phyloP scores from a whole-genome alignment of 92 coral and sea anemone genomes.

The Muricea muricata region DNA sequence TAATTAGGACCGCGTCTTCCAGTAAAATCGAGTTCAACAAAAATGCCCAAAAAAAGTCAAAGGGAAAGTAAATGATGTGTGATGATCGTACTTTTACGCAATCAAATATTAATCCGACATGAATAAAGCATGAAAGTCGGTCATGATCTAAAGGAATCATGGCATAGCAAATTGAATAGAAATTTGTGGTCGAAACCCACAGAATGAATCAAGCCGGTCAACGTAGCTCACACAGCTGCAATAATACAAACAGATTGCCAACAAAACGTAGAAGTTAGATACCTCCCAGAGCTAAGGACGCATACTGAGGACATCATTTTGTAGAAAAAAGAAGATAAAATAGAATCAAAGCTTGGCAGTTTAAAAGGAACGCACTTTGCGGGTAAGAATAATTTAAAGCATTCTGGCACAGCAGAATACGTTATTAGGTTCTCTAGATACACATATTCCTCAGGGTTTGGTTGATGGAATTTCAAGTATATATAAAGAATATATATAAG shows the following conservation, averaged over 20 bases:
- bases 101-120: slow-evolving; percentile 6
- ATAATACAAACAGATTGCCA: background rate
- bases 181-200: slow-evolving; percentile 25
- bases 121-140: slow-evolving; percentile 16
- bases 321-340: background rate
- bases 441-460: no score
- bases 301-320: background rate
- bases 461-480: no score
- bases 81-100: background rate
- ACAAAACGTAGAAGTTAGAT: slow-evolving; percentile 1
- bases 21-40: background rate
- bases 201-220: slow-evolving; percentile 4
- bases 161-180: slow-evolving; percentile 13
- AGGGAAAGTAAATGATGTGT: background rate
- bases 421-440: no score
- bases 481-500: no score
- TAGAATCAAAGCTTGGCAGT: background rate
- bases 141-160: background rate
- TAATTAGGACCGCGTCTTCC: background rate
- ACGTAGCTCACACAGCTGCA: slow-evolving; percentile 2
- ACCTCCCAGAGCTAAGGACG: background rate
- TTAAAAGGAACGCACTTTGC: background rate
- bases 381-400: background rate
- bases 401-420: no score
- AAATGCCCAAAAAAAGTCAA: slow-evolving; percentile 11